Evolutionary conservation across 2,797 vertebrate genomes (phyloP).

Genomic region (Ambastaia sidthimunki): DNA sequence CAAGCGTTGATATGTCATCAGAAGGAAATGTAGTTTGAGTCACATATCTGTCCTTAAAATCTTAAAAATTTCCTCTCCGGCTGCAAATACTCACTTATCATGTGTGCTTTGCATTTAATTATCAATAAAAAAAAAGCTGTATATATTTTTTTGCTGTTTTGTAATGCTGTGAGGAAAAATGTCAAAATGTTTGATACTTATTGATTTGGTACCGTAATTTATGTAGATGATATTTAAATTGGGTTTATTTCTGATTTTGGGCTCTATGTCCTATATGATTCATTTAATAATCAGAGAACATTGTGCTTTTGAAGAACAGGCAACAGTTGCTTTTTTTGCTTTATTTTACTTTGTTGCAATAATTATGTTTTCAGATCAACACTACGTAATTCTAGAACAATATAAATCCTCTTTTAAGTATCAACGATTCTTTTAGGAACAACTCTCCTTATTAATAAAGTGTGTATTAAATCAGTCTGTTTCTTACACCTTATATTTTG

Average conservation of each 20-base stretch:
- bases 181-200: neutral
- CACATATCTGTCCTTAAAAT: neutral
- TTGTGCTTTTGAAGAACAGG: neutral
- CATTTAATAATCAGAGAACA: no score
- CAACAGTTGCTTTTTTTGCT: no score
- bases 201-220: neutral
- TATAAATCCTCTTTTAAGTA: neutral
- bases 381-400: neutral
- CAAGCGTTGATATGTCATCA: slow-evolving; percentile 46
- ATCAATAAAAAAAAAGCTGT: neutral
- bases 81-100: neutral
- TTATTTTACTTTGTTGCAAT: neutral
- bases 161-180: neutral
- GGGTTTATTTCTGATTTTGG: neutral
- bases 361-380: neutral
- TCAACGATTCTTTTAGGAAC: neutral
- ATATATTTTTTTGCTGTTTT: neutral
- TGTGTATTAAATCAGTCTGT: neutral
- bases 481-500: neutral
- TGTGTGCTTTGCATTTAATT: neutral
- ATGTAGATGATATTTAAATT: neutral
- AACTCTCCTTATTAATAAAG: neutral
- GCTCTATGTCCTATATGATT: neutral
- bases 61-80: neutral
- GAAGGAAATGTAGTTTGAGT: slow-evolving; percentile 39